Conservation (phyloP, 2,113 vertebrate species). For the Ornithorhynchus anatinus region DNA sequence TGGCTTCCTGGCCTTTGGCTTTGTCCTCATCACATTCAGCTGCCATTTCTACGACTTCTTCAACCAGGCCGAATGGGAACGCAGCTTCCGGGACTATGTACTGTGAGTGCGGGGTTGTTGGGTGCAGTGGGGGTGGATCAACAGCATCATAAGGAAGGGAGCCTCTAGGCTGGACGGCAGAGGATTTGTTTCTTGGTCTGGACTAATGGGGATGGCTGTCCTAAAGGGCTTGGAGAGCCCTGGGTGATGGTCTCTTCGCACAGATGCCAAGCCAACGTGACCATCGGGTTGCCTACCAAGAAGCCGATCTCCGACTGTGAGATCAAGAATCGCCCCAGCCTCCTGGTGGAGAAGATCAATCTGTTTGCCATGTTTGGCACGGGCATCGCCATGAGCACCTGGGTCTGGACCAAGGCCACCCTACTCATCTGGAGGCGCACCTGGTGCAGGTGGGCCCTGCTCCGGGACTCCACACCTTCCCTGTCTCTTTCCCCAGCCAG, state of each 20-base stretch:
- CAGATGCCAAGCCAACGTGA: conserved; percentile 97
- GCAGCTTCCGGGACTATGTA: conserved; percentile 96
- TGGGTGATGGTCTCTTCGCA: fast-evolving
- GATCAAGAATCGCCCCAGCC: conserved; percentile 95
- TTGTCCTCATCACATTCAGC: conserved; percentile 95
- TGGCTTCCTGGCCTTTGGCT: conserved; percentile 94
- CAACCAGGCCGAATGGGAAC: conserved; percentile 97
- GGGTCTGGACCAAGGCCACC: conserved; percentile 99
- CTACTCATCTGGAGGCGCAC: conserved; percentile 97
- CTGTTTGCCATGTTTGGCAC: conserved; percentile 99
- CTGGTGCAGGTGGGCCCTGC: conserved; percentile 86
- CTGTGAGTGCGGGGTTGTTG: conserved; percentile 76
- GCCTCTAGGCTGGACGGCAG: not conserved
- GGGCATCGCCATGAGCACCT: conserved; percentile 96
- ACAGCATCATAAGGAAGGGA: too few relatives aligned
- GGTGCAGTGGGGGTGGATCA: not conserved
- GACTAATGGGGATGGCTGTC: not conserved
- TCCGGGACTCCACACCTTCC: fast-evolving
- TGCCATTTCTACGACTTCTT: conserved; percentile 99
- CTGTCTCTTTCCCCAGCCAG: not conserved
- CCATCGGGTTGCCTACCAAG: conserved; percentile 93
- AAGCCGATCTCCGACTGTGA: conserved; percentile 92
- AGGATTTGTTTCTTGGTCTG: not conserved
- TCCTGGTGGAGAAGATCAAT: conserved; percentile 97
- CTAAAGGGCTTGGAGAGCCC: not conserved